phyloP scores from a whole-genome alignment of 1,140 invertebrate species.

The Sinella curviseta region DNA sequence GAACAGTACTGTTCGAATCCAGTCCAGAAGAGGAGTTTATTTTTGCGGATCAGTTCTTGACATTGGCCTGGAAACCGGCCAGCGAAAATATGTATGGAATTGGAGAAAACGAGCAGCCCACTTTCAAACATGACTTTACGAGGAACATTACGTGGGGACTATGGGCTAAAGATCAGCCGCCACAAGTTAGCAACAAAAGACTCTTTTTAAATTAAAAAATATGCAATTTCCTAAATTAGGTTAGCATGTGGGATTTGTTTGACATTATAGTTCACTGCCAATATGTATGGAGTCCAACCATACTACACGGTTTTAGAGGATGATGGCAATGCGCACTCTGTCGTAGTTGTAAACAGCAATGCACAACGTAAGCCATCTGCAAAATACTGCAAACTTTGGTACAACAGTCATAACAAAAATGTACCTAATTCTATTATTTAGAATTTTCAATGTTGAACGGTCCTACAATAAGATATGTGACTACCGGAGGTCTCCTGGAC shows the following conservation, averaged over 20 bases:
- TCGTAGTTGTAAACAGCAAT: conserved; percentile 25
- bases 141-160: conserved; percentile 54
- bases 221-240: not conserved
- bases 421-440: conserved; percentile 17
- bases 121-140: conserved; percentile 51
- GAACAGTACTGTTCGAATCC: conserved; percentile 42
- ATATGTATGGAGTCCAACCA: conserved; percentile 59
- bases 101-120: conserved; percentile 54
- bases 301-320: conserved; percentile 58
- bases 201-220: not conserved
- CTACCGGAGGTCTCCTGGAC: not conserved
- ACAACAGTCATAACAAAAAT: conserved; percentile 29
- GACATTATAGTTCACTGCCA: conserved; percentile 46
- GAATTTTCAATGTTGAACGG: conserved; percentile 45
- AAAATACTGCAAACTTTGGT: not conserved
- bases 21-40: not conserved
- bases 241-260: not conserved
- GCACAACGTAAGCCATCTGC: conserved; percentile 15
- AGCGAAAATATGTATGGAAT: conserved; percentile 59
- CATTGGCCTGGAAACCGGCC: conserved; percentile 56
- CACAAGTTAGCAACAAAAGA: conserved; percentile 44
- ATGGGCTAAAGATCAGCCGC: conserved; percentile 54
- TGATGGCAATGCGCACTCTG: conserved; percentile 40
- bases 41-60: conserved; percentile 58
- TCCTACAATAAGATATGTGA: conserved; percentile 50